Evolutionary conservation across 2,888 invertebrate species (phyloP), one percentile per base, ranked within the genome.

Genomic region (Cepaea hortensis): DNA sequence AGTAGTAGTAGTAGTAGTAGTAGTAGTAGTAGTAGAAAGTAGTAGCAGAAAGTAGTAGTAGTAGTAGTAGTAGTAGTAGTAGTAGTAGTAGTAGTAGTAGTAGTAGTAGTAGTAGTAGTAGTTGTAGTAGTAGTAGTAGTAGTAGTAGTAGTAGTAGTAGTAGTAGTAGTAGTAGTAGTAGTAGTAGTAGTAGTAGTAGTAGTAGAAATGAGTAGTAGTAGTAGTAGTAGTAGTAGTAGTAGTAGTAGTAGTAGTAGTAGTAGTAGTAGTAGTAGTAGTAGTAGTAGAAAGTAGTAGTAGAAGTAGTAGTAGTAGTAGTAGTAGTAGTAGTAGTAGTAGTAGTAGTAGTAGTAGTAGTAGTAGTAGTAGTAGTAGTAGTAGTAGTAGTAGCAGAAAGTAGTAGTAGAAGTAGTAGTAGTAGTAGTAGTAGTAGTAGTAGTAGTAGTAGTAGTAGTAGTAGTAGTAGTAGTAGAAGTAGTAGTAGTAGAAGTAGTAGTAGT

Each of bases 261-360:
- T 68, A 68, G 68, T 68, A 68, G 68, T 68, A 68, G 68, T 80
- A 23, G 80, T 2, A 23, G 80, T 68, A n/a, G n/a, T 68, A 55
- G 68, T 55, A 61, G 61, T 61, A 61, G 80, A 0, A 61, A n/a
- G 61, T 23, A 80, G 61, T 50, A 61, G 80, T 18, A 80, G 61
- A 3, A 80, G 80, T 61, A 61, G 55, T 55, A 9, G 80, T 80
- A 61, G 18, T 80, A 23, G 80, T 55, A 23, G 61, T 48, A 80
- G 61, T 61, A 61, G 80, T 55, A 80, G 61, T 80, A 80, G 80
- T 80, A 61, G 55, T 55, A 80, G 61, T 80, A 80, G 80, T 80
- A 61, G 80, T 48, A 61, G 50, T 55, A 61, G 80, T 55, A 80
- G 55, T 55, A 20, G 80, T 80, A 50, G 61, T 6, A 61, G 80